These are phyloP conservation scores for Holothuria leucospilota DNA, from an alignment of 53 echinoderm and acorn worm genomes.

Conservation along the genomic window DNA sequence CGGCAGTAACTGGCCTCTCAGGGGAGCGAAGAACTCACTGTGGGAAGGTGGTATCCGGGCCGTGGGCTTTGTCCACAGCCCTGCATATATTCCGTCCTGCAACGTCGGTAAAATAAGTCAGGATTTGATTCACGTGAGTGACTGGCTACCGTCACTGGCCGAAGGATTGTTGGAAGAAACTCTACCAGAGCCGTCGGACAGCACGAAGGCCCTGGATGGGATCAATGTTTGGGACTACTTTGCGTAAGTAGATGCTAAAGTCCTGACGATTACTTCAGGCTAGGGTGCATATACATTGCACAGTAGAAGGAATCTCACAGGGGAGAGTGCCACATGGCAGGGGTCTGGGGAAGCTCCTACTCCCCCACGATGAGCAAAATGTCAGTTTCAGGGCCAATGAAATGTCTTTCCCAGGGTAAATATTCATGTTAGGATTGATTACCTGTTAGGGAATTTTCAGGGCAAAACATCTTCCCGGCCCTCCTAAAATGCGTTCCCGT, in stretches of 20 bases:
- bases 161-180: constrained; percentile 53
- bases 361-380: no score
- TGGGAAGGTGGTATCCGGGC: constrained; percentile 89
- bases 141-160: constrained; percentile 84
- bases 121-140: constrained; percentile 80
- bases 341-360: no score
- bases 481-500: no score
- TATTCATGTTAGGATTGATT: no score
- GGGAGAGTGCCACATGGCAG: no score
- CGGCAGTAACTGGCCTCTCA: constrained; percentile 79
- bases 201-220: constrained; percentile 74
- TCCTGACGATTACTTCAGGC: no score
- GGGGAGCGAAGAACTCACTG: constrained; percentile 65
- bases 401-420: no score
- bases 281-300: no score
- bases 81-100: constrained; percentile 14
- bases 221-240: constrained; percentile 76
- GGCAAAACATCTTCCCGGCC: no score
- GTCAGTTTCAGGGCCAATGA: no score
- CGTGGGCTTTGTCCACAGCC: constrained; percentile 50
- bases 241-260: constrained; percentile 35
- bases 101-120: constrained; percentile 61
- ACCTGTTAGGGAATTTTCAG: no score
- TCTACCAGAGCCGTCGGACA: constrained; percentile 1
- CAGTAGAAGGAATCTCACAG: no score